Evolutionary conservation across 92 coral and sea anemone species (phyloP).

Genomic region (Parazoanthus swiftii): DNA sequence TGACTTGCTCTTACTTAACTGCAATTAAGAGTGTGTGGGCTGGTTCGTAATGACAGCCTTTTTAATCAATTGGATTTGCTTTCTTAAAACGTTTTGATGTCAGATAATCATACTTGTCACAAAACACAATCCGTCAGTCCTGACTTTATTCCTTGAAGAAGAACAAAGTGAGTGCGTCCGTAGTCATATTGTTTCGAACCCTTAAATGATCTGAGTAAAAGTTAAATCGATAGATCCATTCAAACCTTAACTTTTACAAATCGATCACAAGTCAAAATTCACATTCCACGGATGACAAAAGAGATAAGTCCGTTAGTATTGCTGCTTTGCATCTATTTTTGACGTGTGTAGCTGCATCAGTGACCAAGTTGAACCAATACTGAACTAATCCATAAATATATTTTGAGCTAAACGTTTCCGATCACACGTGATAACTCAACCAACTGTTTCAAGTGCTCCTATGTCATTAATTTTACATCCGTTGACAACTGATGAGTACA

Average conservation of each 20-base stretch:
- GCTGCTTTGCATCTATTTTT: too few species aligned
- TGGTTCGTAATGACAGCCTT: background rate
- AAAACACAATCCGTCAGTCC: background rate
- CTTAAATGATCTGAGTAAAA: background rate
- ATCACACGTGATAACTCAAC: background rate
- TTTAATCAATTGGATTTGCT: constrained; percentile 21
- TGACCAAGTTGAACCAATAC: too few species aligned
- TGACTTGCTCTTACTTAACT: background rate
- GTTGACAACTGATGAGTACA: background rate
- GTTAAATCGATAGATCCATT: background rate
- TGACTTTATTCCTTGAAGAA: background rate
- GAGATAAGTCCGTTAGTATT: too few species aligned
- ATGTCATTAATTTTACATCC: background rate
- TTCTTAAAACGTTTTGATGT: background rate
- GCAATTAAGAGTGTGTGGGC: background rate
- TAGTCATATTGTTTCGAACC: too few species aligned
- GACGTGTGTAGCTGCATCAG: too few species aligned
- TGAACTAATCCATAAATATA: too few species aligned
- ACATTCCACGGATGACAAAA: too few species aligned
- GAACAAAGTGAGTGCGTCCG: background rate
- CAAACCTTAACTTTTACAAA: background rate
- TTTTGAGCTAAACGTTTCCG: background rate
- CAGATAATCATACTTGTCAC: constrained; percentile 1
- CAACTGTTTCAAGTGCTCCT: background rate
- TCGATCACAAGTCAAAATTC: too few species aligned